A percentile compares a stretch with the other conserved stretches of the same genome.
phyloP scores from a whole-genome alignment of 2,888 invertebrate genomes.

The Ectropis crepuscularia region DNA sequence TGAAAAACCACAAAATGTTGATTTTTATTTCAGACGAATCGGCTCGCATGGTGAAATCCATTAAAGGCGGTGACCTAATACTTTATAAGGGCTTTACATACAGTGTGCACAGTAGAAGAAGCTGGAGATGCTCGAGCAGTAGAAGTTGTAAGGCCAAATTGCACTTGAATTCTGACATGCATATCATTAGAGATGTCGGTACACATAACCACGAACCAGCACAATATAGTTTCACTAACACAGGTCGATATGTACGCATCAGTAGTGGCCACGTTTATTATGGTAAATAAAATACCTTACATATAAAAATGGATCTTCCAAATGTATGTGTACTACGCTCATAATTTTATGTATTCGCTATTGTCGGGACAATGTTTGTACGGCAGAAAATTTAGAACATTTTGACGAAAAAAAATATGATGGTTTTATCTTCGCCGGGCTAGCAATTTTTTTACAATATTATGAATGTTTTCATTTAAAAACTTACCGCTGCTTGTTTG shows the following conservation, averaged over 20 bases:
- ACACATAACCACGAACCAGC: constrained; percentile 1
- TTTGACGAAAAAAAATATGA: too few species aligned
- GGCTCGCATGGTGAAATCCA: constrained; percentile 7
- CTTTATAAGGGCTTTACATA: constrained; percentile 4
- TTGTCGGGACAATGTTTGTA: too few species aligned
- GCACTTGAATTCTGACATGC: not conserved
- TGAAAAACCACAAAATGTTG: too few species aligned
- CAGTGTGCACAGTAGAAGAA: not conserved
- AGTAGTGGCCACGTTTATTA: not conserved
- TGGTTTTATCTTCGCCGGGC: too few species aligned
- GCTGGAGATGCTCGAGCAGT: constrained; percentile 4
- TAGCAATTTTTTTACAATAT: too few species aligned
- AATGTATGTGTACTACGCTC: too few species aligned
- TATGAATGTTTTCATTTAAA: too few species aligned
- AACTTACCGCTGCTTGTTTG: too few species aligned
- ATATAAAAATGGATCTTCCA: too few species aligned
- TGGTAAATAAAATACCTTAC: not conserved
- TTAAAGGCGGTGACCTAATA: constrained; percentile 1
- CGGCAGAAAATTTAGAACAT: too few species aligned
- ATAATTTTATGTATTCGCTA: too few species aligned
- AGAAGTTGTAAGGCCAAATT: constrained; percentile 9
- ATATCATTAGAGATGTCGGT: not conserved
- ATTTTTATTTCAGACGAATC: not conserved
- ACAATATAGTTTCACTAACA: not conserved
- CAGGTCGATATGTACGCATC: not conserved